Conservation (phyloP, 2,888 invertebrate genomes). For the Stratiomys singularior region DNA sequence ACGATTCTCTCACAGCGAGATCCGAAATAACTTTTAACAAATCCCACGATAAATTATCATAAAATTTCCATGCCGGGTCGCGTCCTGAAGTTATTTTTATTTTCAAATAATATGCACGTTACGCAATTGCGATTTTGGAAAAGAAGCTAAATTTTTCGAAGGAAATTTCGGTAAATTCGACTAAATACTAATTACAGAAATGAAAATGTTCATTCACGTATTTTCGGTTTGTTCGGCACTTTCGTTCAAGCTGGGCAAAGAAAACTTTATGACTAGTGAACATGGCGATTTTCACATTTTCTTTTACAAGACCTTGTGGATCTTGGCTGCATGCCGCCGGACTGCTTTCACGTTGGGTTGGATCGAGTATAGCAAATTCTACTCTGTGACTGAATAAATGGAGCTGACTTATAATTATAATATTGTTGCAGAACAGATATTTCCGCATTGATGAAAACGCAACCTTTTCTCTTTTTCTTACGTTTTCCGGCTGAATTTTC, state of each 20-base stretch:
- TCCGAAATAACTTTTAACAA: too few relatives aligned
- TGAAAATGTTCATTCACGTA: conserved; percentile 14
- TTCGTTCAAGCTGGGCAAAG: conserved; percentile 63
- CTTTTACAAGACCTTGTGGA: conserved; percentile 14
- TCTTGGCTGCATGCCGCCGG: conserved; percentile 36
- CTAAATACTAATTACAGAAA: conserved; percentile 24
- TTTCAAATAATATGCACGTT: conserved; percentile 9
- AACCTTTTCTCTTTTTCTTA: too few relatives aligned
- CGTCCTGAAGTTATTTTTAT: conserved; percentile 9
- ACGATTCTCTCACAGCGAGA: too few relatives aligned
- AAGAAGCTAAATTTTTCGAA: neutral
- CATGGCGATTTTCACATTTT: conserved; percentile 12
- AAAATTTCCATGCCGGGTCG: neutral
- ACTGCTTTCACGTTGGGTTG: neutral
- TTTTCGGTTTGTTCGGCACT: conserved; percentile 57
- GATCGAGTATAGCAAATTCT: neutral
- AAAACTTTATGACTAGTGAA: conserved; percentile 59
- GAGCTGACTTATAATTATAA: too few relatives aligned
- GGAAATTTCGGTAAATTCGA: neutral
- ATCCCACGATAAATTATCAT: neutral
- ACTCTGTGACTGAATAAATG: too few relatives aligned
- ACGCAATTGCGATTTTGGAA: conserved; percentile 12
- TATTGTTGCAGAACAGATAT: too few relatives aligned
- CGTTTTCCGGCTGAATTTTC: too few relatives aligned
- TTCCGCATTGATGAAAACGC: too few relatives aligned